A percentile compares a stretch with the other conserved stretches of the same genome.
Evolutionary conservation across 2,113 vertebrate genomes (phyloP).

Genomic region (Naja naja): DNA sequence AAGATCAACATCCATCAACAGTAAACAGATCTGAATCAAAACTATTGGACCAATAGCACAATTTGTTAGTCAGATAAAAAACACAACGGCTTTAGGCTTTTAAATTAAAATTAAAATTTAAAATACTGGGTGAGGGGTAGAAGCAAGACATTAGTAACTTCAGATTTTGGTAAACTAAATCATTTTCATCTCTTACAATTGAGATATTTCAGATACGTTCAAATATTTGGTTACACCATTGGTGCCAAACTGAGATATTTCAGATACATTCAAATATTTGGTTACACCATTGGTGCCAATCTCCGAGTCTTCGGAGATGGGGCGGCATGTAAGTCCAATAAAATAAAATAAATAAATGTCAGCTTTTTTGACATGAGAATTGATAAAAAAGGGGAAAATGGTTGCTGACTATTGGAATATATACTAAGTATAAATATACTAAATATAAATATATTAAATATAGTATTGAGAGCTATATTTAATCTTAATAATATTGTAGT

Average conservation of each 20-base stretch:
- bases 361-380: neutral
- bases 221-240: neutral
- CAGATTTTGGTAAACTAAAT: neutral
- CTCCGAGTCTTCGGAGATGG: too few species aligned
- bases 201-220: neutral
- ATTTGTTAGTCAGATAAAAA: neutral
- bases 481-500: neutral
- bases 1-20: accelerated
- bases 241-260: neutral
- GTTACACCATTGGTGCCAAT: neutral
- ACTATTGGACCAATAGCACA: neutral
- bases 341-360: too few species aligned
- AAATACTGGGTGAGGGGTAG: neutral
- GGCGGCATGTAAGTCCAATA: too few species aligned
- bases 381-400: neutral
- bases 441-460: neutral
- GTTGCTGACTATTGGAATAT: neutral
- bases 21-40: neutral
- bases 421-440: neutral
- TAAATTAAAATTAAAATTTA: neutral
- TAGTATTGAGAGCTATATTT: neutral
- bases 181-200: neutral
- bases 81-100: slow-evolving; percentile 1
- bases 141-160: neutral
- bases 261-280: neutral